These are phyloP conservation scores for Darevskia mixta DNA, from an alignment of 2,797 vertebrate genomes.

Conservation along the genomic window DNA sequence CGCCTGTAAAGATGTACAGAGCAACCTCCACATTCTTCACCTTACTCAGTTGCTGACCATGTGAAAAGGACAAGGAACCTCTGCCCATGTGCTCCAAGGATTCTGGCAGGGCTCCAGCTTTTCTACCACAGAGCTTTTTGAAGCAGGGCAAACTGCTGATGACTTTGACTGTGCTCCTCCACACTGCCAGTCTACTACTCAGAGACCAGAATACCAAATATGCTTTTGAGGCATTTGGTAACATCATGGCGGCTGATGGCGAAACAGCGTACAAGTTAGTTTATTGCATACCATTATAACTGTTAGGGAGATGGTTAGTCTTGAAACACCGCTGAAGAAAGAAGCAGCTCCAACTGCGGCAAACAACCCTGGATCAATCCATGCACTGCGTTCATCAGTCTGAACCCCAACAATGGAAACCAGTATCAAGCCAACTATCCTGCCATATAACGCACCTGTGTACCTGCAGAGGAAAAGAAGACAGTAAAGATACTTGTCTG, in stretches of 20 bases:
- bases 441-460: conserved; percentile 61
- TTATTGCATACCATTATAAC: conserved; percentile 60
- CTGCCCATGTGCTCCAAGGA: background rate
- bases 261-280: background rate
- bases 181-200: background rate
- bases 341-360: conserved; percentile 61
- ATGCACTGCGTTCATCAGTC: conserved; percentile 47
- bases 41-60: background rate
- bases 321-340: conserved; percentile 65
- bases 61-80: background rate
- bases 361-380: conserved; percentile 69
- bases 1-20: background rate
- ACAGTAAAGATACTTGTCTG: background rate
- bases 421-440: conserved; percentile 60
- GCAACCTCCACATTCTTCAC: background rate
- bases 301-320: conserved; percentile 64
- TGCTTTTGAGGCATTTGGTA: background rate
- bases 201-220: background rate
- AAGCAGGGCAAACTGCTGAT: background rate
- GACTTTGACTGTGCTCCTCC: background rate
- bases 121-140: background rate
- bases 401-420: conserved; percentile 60
- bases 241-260: background rate
- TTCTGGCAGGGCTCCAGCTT: background rate
- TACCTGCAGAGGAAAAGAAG: conserved; percentile 39